Base-by-base conservation (phyloP, 2,888 invertebrate genomes). In the Ectemnius lituratus region DNA sequence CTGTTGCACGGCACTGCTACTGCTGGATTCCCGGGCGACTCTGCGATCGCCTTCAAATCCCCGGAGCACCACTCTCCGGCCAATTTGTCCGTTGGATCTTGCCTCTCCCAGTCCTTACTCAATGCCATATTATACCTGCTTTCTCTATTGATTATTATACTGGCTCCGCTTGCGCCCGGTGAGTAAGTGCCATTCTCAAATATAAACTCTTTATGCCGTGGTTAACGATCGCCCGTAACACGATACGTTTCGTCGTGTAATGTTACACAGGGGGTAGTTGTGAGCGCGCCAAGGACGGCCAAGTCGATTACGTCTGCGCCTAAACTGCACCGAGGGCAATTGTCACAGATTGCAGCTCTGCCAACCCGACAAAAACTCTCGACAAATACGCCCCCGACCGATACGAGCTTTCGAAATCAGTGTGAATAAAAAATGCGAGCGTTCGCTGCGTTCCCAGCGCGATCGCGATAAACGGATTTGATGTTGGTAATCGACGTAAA, bases 221-320 rank as follows among this genome's bases (percentile, higher is more conserved):
- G 86, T 88, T 89, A 88, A 87, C 88, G 87, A 88, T 86, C 85
- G 85, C 84, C 73, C 71, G 89, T 86, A 89, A 89, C 84, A 81
- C 83, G 89, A 89, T 88, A 88, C 87, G 86, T 87, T 85, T 86
- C 82, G 85, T 86, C 87, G 85, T 88, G 85, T 85, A 85, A 85
- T 86, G 85, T 87, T 87, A 87, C 87, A 85, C 82, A 80, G 78
- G 79, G 73, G 76, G 74, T 83, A 84, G 85, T 80, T 83, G 37
- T 81, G 78, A 71, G 75, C 79, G 79, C 68, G 74, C 78, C 83
- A 78, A 77, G 83, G 85, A 84, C 87, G 84, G 84, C 85, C 85
- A 78, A 83, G 87, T 87, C 88, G 87, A 88, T 86, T 83, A 84
- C 82, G 83, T 67, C 67, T 60, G 64, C 67, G 67, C 56, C 61